phyloP scores from a whole-genome alignment of 2,888 invertebrate genomes.

The Lysandra coridon region DNA sequence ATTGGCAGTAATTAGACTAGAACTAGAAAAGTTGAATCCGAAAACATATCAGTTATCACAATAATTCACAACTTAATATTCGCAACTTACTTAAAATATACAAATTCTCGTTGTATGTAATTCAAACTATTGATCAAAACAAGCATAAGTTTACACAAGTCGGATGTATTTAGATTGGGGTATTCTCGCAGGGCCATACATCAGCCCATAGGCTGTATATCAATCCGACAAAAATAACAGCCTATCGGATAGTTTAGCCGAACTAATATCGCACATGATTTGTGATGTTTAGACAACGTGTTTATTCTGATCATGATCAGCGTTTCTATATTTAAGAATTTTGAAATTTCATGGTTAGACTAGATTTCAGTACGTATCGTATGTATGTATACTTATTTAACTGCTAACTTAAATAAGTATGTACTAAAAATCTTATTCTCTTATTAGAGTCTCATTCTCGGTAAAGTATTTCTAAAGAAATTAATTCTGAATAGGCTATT shows the following conservation, averaged over 20 bases:
- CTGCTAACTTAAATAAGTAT: no score
- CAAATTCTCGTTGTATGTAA: background rate
- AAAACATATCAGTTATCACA: no score
- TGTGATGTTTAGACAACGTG: conserved; percentile 34
- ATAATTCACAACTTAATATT: no score
- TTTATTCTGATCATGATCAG: background rate
- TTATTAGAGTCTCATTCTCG: no score
- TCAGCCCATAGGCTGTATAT: conserved; percentile 65
- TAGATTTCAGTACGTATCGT: no score
- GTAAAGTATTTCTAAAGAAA: no score
- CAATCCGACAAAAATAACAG: conserved; percentile 64
- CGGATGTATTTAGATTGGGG: conserved; percentile 48
- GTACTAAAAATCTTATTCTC: no score
- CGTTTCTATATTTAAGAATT: background rate
- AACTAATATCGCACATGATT: conserved; percentile 41
- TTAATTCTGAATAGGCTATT: no score
- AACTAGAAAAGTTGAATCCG: no score
- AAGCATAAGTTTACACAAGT: conserved; percentile 9
- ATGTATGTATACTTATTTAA: no score
- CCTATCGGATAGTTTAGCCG: conserved; percentile 65
- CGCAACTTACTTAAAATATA: background rate
- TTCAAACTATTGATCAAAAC: background rate
- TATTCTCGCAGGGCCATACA: conserved; percentile 69
- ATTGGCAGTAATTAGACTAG: no score
- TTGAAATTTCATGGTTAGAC: background rate